Base-by-base conservation (phyloP, 2,888 invertebrate genomes). In the Apamea anceps region DNA sequence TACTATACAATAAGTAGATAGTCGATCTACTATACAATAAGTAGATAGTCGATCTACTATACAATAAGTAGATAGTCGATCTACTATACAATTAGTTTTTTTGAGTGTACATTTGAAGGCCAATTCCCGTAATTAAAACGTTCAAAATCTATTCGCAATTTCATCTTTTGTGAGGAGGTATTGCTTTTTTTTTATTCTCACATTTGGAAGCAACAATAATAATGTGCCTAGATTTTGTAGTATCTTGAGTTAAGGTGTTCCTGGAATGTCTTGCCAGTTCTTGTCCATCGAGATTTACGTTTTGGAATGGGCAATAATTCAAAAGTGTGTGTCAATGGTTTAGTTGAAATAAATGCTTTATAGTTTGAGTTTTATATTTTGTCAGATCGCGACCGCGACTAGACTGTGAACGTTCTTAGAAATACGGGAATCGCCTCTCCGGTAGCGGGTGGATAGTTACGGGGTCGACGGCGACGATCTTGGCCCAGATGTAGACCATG, bases 401-500 rank as follows among this genome's bases (percentile, higher is more conserved):
- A 68, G 42, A 42, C n/a, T 15, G 42, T 15, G n/a, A 42, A 67
- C n/a, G 37, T 42, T 42, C 25, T 67, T 8, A 67, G 10, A 18
- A 67, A n/a, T 67, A 42, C n/a, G n/a, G 67, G 42, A 42, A 42
- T 68, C n/a, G n/a, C 10, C 32, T 25, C 10, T 42, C 10, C 25
- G 42, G n/a, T 1, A 10, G 15, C 5, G 10, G 45, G 10, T 2
- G 21, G 68, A 68, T 72, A 72, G 12, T 72, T 72, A 72, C 99
- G 94, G 98, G 98, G 94, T 99, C 99, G 10, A 99, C 99, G 54
- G 99, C 99, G 80, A 99, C 97, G 91, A 99, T 99, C 97, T 99
- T 99, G 32, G 99, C 99, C 99, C 99, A 99, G 90, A 99, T 99
- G 95, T 99, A 99, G 68, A 99, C 99, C 90, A 99, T 97, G 82